Conservation (phyloP, 2,797 vertebrate species). For the Pseudotriccus pelzelni region DNA sequence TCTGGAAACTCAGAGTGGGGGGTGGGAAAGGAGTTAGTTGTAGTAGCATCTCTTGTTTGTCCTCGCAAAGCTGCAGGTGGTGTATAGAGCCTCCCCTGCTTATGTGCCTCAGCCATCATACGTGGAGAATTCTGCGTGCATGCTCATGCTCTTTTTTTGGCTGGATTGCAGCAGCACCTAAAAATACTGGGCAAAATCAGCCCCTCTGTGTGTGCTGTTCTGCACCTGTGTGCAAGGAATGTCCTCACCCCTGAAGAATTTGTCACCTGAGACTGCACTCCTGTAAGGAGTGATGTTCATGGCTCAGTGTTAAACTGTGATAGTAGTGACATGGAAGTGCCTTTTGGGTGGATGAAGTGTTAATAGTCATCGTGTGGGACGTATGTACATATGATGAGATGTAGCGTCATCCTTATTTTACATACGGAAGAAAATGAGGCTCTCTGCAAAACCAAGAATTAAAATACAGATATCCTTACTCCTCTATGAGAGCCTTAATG, state of each 20-base stretch:
- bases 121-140: rapidly evolving
- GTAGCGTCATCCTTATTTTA: not conserved
- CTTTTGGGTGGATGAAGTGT: not conserved
- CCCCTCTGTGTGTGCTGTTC: not conserved
- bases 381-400: not conserved
- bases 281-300: not conserved
- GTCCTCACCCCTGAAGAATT: not conserved
- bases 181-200: not conserved
- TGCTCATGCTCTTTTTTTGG: not conserved
- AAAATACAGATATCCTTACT: not conserved
- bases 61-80: not conserved
- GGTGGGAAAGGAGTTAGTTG: not conserved
- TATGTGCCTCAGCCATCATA: not conserved
- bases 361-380: rapidly evolving
- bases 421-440: not conserved
- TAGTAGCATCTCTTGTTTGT: not conserved
- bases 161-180: not conserved
- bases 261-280: not conserved
- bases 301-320: not conserved
- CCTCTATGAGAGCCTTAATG: not conserved
- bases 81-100: not conserved
- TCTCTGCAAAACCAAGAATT: not conserved
- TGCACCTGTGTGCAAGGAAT: not conserved
- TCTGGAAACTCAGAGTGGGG: not conserved
- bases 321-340: not conserved